A percentile compares a stretch with the other conserved stretches of the same genome.
Conservation (phyloP, 1,140 invertebrate genomes). For the Eurosta solidaginis region DNA sequence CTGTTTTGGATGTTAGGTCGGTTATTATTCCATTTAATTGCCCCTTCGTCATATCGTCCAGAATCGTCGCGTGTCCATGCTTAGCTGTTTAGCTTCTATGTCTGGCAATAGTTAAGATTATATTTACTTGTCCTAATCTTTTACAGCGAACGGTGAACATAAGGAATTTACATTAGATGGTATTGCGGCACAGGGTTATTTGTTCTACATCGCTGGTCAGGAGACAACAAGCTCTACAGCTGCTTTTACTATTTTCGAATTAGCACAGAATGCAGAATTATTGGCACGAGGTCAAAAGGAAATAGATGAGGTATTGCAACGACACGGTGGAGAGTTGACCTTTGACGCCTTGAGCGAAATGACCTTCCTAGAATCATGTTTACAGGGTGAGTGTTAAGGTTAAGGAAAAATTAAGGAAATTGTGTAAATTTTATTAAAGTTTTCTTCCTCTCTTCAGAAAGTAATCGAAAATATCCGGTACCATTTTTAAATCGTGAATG, state of each 20-base stretch:
- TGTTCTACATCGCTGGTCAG: conserved; percentile 74
- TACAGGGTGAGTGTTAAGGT: conserved; percentile 42
- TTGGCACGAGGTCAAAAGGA: conserved; percentile 66
- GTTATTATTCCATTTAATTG: no score
- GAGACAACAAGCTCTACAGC: conserved; percentile 72
- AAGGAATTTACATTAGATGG: conserved; percentile 46
- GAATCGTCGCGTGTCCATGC: no score
- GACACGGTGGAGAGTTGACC: conserved; percentile 59
- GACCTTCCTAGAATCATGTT: conserved; percentile 64
- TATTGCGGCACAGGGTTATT: conserved; percentile 66
- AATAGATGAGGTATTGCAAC: conserved; percentile 60
- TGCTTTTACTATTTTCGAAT: conserved; percentile 64
- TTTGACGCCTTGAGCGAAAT: conserved; percentile 65
- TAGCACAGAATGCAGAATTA: conserved; percentile 66
- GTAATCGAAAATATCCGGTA: conserved; percentile 66
- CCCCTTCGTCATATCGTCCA: no score
- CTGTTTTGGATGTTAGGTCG: no score
- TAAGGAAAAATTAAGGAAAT: neutral
- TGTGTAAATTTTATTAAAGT: neutral
- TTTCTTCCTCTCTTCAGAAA: conserved; percentile 57
- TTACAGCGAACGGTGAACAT: neutral
- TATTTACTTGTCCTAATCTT: neutral
- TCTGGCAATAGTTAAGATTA: no score
- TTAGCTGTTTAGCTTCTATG: no score
- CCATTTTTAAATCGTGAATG: conserved; percentile 62